Conservation (phyloP, 1,140 invertebrate genomes). For the Neelides sp. region DNA sequence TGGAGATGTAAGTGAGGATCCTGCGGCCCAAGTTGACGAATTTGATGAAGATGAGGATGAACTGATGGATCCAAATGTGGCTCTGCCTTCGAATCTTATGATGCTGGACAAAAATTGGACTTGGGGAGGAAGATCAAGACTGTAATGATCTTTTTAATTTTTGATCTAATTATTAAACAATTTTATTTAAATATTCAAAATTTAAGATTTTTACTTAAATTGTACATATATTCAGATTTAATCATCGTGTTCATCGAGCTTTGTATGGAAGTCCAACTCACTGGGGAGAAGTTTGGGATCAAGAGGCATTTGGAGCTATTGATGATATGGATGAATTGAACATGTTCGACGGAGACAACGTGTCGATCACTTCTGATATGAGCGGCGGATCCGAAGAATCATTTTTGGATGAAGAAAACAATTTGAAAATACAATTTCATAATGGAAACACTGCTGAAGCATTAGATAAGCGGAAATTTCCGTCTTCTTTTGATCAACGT, state of each 20-base stretch:
- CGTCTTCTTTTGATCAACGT: slow-evolving; percentile 32
- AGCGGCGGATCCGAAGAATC: slow-evolving; percentile 32
- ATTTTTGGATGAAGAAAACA: slow-evolving; percentile 33
- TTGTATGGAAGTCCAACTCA: slow-evolving; percentile 30
- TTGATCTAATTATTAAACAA: background rate
- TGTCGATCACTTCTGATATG: slow-evolving; percentile 30
- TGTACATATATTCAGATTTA: slow-evolving; percentile 19
- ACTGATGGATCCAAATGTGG: slow-evolving; percentile 35
- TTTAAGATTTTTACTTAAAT: slow-evolving; percentile 8
- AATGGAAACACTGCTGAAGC: slow-evolving; percentile 72
- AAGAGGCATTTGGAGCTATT: slow-evolving; percentile 25
- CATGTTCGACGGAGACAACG: slow-evolving; percentile 31
- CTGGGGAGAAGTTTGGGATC: slow-evolving; percentile 31
- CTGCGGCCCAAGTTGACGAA: slow-evolving; percentile 24
- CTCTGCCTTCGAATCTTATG: slow-evolving; percentile 36
- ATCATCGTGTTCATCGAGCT: slow-evolving; percentile 30
- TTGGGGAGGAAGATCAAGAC: slow-evolving; percentile 25
- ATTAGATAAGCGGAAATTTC: slow-evolving; percentile 46
- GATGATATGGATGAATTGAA: slow-evolving; percentile 29
- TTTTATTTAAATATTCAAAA: background rate
- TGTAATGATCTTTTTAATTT: slow-evolving; percentile 13
- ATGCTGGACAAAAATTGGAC: slow-evolving; percentile 33
- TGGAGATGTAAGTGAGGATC: slow-evolving; percentile 1
- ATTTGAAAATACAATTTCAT: slow-evolving; percentile 60
- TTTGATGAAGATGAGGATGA: slow-evolving; percentile 34